Base-by-base conservation (phyloP, 2,888 invertebrate species). In the Trissoscelio sp. region DNA sequence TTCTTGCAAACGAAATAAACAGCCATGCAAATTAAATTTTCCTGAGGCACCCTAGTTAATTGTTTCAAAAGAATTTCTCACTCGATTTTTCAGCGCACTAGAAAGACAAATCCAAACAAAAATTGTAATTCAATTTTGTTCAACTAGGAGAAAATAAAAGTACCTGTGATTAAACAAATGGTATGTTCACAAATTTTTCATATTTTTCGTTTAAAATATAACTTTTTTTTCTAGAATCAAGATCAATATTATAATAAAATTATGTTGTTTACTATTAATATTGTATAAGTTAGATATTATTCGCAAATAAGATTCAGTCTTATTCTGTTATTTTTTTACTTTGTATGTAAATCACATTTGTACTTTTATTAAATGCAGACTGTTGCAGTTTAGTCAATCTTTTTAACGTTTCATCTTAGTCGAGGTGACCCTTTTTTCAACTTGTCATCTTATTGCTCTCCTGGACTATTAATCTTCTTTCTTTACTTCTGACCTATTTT, bases 1-100 rank as follows among this genome's bases (percentile, higher is more conserved):
- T 73, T 69, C 39, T 44, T 28, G 42, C 18, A 18, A 62, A 69
- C 58, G 44, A 73, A 62, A 74, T 60, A 79, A 74, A 62, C 67
- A 74, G 42, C 20, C 22, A 34, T 57, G 62, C 55, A 67, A 60
- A 74, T 79, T 69, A 28, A 79, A 74, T 73, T 57, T 62, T 20
- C 18, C 12, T 9, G 5, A 70, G 55, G 51, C 6, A n/a, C 7
- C 37, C 16, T 12, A 14, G 42, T 64, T 79, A 60, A 79, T 79
- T 66, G 60, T 60, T 67, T 22, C 11, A 16, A 12, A 14, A 24
- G n/a, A 53, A 42, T 42, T 46, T 34, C 20, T 16, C 31, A 18
- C 12, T 42, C 34, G 12, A 31, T 62, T 60, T 69, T 66, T 66
- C 31, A 1, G 12, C 2, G 22, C 6, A 16, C 12, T 2, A 14